Conservation (phyloP, 2,888 invertebrate genomes). For the Pyrrhosoma nymphula region DNA sequence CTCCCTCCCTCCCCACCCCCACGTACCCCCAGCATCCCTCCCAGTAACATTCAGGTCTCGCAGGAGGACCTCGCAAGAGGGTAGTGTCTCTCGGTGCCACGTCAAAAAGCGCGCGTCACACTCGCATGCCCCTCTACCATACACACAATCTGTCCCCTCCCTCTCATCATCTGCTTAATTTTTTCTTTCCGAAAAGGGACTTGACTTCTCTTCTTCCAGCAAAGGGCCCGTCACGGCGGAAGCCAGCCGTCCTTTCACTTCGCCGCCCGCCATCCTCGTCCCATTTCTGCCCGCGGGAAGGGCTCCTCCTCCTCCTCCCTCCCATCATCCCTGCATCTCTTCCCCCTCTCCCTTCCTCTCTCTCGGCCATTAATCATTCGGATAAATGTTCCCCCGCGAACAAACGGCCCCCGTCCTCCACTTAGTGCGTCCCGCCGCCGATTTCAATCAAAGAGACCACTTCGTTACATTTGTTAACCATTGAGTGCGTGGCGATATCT, state of each 20-base stretch:
- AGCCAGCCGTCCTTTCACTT: slow-evolving; percentile 56
- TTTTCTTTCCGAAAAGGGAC: too few species aligned
- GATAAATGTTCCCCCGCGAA: not conserved
- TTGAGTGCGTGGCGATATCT: not conserved
- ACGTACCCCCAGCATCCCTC: not conserved
- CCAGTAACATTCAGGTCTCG: too few species aligned
- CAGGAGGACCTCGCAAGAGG: too few species aligned
- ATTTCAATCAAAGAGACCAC: not conserved
- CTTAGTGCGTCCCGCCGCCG: not conserved
- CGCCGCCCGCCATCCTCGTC: slow-evolving; percentile 52
- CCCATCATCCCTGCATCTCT: not conserved
- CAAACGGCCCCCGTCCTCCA: not conserved
- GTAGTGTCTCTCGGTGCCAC: too few species aligned
- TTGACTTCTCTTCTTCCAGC: not conserved
- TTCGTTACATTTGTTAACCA: not conserved
- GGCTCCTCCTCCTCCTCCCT: not conserved
- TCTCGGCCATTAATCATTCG: not conserved
- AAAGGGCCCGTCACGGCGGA: not conserved
- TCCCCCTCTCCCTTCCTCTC: too few species aligned
- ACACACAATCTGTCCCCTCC: not conserved
- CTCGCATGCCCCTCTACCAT: not conserved
- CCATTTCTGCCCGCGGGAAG: not conserved
- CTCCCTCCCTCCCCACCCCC: not conserved
- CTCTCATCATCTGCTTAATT: too few species aligned
- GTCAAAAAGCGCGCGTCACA: not conserved